A percentile compares a stretch with the other conserved stretches of the same genome.
Evolutionary conservation across 2,113 vertebrate species (phyloP).

Genomic region (Leptocoma aspasia): DNA sequence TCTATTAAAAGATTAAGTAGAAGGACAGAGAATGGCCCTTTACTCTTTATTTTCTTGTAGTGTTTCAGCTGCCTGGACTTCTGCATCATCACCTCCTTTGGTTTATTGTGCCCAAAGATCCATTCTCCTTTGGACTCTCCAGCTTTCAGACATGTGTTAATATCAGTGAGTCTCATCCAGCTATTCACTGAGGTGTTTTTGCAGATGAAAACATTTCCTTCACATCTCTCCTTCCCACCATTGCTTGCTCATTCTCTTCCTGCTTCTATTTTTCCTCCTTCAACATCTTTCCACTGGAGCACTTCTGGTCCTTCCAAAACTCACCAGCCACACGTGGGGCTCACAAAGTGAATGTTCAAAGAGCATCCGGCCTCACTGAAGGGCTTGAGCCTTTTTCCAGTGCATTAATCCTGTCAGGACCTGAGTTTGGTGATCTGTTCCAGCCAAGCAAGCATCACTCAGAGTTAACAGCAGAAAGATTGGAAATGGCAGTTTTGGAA

Average conservation of each 20-base stretch:
- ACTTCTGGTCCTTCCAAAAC: neutral
- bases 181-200: neutral
- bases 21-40: neutral
- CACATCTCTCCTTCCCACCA: neutral
- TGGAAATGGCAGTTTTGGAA: neutral
- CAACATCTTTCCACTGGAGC: neutral
- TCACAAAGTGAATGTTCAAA: neutral
- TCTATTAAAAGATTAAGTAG: neutral
- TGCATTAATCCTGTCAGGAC: conserved; percentile 2
- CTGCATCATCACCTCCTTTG: neutral
- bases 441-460: neutral
- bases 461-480: neutral
- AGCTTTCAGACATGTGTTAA: neutral
- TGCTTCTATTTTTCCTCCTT: neutral
- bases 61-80: neutral
- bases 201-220: neutral
- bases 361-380: neutral
- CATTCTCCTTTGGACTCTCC: neutral
- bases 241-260: neutral
- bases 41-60: neutral
- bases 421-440: neutral
- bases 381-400: neutral
- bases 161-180: neutral
- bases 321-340: neutral
- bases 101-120: neutral